These are phyloP conservation scores for Tyria jacobaeae DNA, from an alignment of 2,888 invertebrate genomes.

Conservation along the genomic window DNA sequence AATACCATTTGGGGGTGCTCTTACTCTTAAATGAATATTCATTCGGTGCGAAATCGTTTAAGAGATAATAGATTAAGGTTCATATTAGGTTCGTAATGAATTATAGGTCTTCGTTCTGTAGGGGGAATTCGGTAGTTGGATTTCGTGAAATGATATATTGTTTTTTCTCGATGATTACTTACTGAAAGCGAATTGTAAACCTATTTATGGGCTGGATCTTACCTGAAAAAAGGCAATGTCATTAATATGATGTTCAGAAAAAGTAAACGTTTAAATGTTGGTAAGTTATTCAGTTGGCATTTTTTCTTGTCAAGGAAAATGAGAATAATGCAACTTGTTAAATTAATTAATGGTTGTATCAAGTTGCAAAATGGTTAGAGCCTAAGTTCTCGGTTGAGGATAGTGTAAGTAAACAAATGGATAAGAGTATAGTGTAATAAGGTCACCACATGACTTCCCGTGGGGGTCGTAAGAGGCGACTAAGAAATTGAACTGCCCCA, in stretches of 20 bases:
- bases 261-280: background rate
- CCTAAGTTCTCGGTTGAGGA: no score
- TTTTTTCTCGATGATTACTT: constrained; percentile 46
- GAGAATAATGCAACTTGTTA: background rate
- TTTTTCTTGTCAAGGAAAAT: background rate
- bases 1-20: constrained; percentile 81
- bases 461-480: no score
- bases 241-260: constrained; percentile 1
- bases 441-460: no score
- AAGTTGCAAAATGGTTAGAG: no score
- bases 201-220: constrained; percentile 24
- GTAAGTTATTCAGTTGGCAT: background rate
- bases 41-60: constrained; percentile 83
- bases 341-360: no score
- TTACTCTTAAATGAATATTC: constrained; percentile 85
- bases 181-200: constrained; percentile 29
- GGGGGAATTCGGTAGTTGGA: constrained; percentile 64
- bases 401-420: no score
- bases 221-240: constrained; percentile 43
- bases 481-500: no score
- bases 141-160: constrained; percentile 65
- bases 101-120: constrained; percentile 75
- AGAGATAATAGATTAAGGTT: constrained; percentile 83
- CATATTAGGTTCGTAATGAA: constrained; percentile 78
- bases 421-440: no score